Evolutionary conservation across 2,888 invertebrate genomes (phyloP).

Genomic region (Eueremaeus valkanovi): DNA sequence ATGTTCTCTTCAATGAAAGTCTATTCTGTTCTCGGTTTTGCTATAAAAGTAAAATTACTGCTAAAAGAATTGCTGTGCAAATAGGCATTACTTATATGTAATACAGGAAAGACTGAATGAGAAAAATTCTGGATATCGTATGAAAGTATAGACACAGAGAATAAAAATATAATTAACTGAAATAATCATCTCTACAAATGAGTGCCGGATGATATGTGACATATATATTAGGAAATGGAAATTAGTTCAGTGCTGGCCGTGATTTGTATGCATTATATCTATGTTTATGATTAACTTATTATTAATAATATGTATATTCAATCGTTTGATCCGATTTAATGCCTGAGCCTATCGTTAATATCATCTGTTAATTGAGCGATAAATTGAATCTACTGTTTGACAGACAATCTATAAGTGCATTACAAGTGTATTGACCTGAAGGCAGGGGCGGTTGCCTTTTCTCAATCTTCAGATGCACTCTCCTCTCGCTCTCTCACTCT

Average conservation of each 20-base stretch:
- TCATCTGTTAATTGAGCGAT: constrained; percentile 13
- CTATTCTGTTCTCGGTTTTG: background rate
- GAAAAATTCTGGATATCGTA: background rate
- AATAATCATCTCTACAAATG: background rate
- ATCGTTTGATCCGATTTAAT: background rate
- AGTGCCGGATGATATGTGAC: constrained; percentile 4
- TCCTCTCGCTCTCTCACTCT: too few species aligned
- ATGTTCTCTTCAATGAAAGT: background rate
- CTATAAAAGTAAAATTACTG: background rate
- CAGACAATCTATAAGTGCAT: background rate
- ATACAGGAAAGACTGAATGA: constrained; percentile 8
- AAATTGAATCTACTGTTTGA: constrained; percentile 19
- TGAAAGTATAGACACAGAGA: background rate
- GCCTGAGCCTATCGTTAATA: background rate
- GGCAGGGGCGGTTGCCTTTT: constrained; percentile 30
- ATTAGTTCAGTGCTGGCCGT: background rate
- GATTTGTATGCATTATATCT: too few species aligned
- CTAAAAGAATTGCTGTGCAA: background rate
- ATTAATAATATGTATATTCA: too few species aligned
- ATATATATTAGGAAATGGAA: background rate
- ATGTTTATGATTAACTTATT: too few species aligned
- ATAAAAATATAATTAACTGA: background rate
- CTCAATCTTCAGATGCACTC: background rate
- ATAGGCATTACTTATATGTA: constrained; percentile 4
- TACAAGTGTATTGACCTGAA: constrained; percentile 27